phyloP scores from a whole-genome alignment of 2,113 vertebrate genomes.

The Peucedramus taeniatus region DNA sequence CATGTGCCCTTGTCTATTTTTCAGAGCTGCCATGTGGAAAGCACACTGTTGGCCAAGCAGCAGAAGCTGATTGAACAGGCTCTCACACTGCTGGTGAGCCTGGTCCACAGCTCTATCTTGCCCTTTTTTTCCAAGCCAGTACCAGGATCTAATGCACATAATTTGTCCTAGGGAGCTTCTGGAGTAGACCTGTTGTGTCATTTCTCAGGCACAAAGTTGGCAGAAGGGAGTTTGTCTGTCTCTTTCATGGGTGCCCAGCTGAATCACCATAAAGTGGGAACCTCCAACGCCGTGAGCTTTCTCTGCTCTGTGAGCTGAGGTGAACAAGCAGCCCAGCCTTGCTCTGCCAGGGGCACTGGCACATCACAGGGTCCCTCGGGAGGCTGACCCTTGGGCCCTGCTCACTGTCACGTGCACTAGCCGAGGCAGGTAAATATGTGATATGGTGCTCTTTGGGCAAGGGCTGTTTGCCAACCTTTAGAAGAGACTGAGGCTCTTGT shows the following conservation, averaged over 20 bases:
- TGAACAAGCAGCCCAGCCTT: not conserved
- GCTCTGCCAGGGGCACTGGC: fast-evolving
- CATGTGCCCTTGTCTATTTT: not conserved
- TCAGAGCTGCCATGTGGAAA: not conserved
- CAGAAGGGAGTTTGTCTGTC: not conserved
- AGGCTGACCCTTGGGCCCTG: not conserved
- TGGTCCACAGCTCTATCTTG: not conserved
- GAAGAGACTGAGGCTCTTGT: not conserved
- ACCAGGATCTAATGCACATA: fast-evolving
- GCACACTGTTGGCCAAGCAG: not conserved
- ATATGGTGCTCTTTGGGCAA: slow-evolving; percentile 8
- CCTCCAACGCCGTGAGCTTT: not conserved
- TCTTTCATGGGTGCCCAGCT: not conserved
- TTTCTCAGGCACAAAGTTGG: fast-evolving
- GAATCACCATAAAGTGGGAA: not conserved
- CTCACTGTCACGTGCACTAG: fast-evolving
- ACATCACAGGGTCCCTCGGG: fast-evolving
- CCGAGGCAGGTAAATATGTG: not conserved
- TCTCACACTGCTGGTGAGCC: not conserved
- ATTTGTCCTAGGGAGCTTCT: not conserved
- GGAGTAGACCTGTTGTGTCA: not conserved
- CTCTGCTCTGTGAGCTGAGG: not conserved
- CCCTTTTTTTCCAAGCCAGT: not conserved
- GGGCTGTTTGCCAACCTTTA: slow-evolving; percentile 8
- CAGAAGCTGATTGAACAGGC: not conserved